Evolutionary conservation across 2,113 vertebrate species (phyloP).

Genomic region (Platichthys flesus): DNA sequence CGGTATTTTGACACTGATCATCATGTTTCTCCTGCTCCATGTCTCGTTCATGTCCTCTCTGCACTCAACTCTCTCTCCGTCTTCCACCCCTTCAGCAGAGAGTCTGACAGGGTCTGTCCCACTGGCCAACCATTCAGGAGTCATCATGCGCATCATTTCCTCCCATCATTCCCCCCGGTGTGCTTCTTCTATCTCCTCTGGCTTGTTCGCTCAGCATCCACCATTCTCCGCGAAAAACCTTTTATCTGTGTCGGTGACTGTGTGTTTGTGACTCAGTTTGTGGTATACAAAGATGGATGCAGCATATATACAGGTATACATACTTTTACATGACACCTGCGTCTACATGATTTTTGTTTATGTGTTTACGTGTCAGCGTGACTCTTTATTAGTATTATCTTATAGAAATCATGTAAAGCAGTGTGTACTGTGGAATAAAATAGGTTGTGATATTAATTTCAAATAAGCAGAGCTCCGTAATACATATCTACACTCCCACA

Average conservation of each 20-base stretch:
- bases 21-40: conserved; percentile 43
- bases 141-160: conserved; percentile 82
- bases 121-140: conserved; percentile 77
- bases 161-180: conserved; percentile 71
- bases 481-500: background rate
- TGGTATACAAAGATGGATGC: background rate
- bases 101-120: conserved; percentile 77
- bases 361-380: background rate
- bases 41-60: conserved; percentile 49
- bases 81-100: conserved; percentile 70
- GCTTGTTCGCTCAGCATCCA: conserved; percentile 58
- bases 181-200: conserved; percentile 70
- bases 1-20: conserved; percentile 66
- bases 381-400: background rate
- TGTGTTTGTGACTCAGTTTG: conserved; percentile 16
- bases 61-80: conserved; percentile 41
- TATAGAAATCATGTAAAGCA: background rate
- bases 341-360: conserved; percentile 13
- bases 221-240: conserved; percentile 48
- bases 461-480: conserved; percentile 11
- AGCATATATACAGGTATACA: too few species aligned
- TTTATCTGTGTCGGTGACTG: conserved; percentile 41
- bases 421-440: background rate
- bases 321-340: conserved; percentile 2
- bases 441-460: conserved; percentile 13